Conservation (phyloP, 2,113 vertebrate genomes). For the Carlito syrichta region DNA sequence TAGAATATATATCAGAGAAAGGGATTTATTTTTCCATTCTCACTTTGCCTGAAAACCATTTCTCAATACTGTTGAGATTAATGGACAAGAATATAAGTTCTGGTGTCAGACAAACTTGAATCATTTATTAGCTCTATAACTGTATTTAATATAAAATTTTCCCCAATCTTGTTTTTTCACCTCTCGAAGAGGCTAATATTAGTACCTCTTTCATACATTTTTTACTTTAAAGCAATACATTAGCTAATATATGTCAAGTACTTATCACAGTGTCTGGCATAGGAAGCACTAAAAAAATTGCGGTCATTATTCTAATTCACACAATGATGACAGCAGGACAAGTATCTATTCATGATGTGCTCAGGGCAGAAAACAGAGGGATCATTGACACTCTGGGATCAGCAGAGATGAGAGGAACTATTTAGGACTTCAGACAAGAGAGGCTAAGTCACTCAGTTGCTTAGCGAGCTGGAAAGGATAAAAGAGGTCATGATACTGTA, state of each 20-base stretch:
- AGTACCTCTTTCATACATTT: neutral
- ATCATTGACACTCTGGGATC: neutral
- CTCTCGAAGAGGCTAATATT: neutral
- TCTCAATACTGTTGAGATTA: neutral
- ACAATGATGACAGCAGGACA: slow-evolving; percentile 25
- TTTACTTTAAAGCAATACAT: slow-evolving; percentile 14
- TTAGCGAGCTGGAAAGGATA: neutral
- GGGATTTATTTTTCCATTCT: neutral
- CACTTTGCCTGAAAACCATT: neutral
- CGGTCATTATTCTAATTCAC: slow-evolving; percentile 50
- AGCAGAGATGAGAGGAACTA: neutral
- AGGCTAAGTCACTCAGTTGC: neutral
- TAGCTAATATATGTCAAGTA: slow-evolving; percentile 39
- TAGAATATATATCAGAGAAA: neutral
- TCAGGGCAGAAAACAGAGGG: neutral
- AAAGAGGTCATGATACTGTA: neutral
- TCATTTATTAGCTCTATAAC: neutral
- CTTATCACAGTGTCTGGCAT: slow-evolving; percentile 13
- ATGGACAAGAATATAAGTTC: neutral
- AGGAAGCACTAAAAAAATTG: slow-evolving; percentile 17
- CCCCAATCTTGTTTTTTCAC: neutral
- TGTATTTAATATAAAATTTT: neutral
- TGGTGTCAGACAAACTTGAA: neutral
- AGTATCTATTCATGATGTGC: neutral
- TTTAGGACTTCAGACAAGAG: neutral